phyloP scores from a whole-genome alignment of 2,888 invertebrate species.

The Bruchidius siliquastri region DNA sequence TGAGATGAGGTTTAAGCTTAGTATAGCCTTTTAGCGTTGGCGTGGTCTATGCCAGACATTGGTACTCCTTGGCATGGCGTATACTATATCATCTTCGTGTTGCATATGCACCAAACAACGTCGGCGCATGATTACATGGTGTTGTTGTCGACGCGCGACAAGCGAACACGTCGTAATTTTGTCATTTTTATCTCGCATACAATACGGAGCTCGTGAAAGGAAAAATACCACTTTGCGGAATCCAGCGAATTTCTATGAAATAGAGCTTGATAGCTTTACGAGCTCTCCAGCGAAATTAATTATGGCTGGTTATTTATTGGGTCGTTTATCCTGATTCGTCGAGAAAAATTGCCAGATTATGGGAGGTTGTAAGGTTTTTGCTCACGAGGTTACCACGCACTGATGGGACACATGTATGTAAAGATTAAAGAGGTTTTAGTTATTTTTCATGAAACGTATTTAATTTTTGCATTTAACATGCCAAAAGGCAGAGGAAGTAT shows the following conservation, averaged over 20 bases:
- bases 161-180: constrained; percentile 24
- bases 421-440: too few relatives aligned
- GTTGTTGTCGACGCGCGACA: constrained; percentile 22
- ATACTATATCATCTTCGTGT: neutral
- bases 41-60: neutral
- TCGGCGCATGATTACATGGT: constrained; percentile 29
- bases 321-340: neutral
- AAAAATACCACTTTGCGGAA: neutral
- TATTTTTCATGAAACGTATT: too few relatives aligned
- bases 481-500: too few relatives aligned
- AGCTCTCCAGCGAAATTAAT: neutral
- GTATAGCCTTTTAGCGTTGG: neutral
- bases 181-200: constrained; percentile 12
- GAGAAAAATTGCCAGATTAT: neutral
- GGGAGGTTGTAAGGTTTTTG: neutral
- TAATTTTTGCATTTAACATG: too few relatives aligned
- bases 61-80: neutral
- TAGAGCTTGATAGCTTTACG: constrained; percentile 1
- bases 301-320: constrained; percentile 1
- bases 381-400: neutral
- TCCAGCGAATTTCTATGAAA: neutral
- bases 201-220: neutral
- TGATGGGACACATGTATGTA: neutral
- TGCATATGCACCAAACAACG: constrained; percentile 16
- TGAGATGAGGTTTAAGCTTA: constrained; percentile 1